phyloP scores from a whole-genome alignment of 2,888 invertebrate genomes.

The Yponomeuta malinellus region DNA sequence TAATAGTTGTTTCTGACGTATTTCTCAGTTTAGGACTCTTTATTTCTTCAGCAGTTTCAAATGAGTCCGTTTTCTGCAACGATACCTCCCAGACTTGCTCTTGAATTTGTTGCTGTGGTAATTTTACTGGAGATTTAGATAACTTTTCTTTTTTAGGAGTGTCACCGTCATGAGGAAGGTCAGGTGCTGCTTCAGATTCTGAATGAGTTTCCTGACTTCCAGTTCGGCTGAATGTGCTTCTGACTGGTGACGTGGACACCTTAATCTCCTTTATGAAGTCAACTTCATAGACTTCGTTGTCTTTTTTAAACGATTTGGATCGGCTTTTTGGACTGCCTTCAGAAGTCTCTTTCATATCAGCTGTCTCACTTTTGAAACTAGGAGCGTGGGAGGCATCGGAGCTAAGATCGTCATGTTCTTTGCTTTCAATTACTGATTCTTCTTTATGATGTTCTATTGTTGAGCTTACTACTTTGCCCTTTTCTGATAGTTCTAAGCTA shows the following conservation, averaged over 20 bases:
- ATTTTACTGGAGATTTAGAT: slow-evolving; percentile 58
- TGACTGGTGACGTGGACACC: slow-evolving; percentile 67
- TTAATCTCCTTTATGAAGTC: slow-evolving; percentile 74
- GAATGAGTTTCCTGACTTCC: slow-evolving; percentile 76
- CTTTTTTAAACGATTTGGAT: slow-evolving; percentile 68
- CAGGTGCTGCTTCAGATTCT: slow-evolving; percentile 72
- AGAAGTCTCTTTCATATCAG: slow-evolving; percentile 55
- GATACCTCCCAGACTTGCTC: slow-evolving; percentile 68
- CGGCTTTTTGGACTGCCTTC: slow-evolving; percentile 64
- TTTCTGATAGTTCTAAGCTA: slow-evolving; percentile 60
- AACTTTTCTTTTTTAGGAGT: slow-evolving; percentile 55
- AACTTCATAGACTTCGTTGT: slow-evolving; percentile 68
- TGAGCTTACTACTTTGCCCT: slow-evolving; percentile 66
- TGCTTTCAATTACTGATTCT: slow-evolving; percentile 67
- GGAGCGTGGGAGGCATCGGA: slow-evolving; percentile 67
- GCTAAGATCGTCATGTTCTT: slow-evolving; percentile 66
- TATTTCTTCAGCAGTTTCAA: slow-evolving; percentile 51
- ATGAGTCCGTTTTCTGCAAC: slow-evolving; percentile 55
- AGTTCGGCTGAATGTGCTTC: slow-evolving; percentile 68
- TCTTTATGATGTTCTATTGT: slow-evolving; percentile 65
- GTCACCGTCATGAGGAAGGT: slow-evolving; percentile 63
- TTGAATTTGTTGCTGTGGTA: slow-evolving; percentile 63
- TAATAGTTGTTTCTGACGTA: slow-evolving; percentile 34
- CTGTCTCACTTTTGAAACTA: slow-evolving; percentile 61
- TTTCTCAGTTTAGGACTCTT: slow-evolving; percentile 34